Conservation (phyloP, 2,113 vertebrate genomes). For the Atrichornis clamosus region DNA sequence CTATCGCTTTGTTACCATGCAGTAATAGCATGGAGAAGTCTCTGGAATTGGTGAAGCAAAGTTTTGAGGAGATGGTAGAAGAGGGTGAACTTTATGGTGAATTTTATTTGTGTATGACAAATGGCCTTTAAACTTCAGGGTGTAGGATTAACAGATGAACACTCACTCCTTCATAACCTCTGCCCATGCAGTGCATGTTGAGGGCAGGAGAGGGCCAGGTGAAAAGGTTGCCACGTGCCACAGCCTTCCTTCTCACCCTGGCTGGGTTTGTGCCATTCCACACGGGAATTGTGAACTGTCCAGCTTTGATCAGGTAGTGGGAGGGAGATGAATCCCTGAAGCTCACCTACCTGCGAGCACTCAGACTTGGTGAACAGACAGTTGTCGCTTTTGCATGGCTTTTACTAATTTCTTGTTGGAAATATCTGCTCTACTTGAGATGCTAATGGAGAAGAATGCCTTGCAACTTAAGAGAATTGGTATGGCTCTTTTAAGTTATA, state of each 20-base stretch:
- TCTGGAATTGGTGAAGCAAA: background rate
- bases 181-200: accelerated
- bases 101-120: background rate
- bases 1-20: background rate
- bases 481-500: background rate
- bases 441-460: background rate
- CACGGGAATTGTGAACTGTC: background rate
- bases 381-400: background rate
- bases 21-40: background rate
- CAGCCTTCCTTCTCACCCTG: background rate
- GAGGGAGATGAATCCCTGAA: background rate
- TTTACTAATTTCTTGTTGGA: background rate
- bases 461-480: background rate
- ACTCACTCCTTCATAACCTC: background rate
- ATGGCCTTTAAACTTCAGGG: accelerated
- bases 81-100: accelerated
- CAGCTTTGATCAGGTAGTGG: background rate
- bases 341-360: background rate
- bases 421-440: background rate
- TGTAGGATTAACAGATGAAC: background rate
- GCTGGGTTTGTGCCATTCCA: background rate
- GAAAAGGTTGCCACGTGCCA: background rate
- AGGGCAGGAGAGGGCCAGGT: background rate
- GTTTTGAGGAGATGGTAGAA: background rate
- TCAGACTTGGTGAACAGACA: background rate